Evolutionary conservation across 1,140 invertebrate species (phyloP).

Genomic region (Mamestra configurata): DNA sequence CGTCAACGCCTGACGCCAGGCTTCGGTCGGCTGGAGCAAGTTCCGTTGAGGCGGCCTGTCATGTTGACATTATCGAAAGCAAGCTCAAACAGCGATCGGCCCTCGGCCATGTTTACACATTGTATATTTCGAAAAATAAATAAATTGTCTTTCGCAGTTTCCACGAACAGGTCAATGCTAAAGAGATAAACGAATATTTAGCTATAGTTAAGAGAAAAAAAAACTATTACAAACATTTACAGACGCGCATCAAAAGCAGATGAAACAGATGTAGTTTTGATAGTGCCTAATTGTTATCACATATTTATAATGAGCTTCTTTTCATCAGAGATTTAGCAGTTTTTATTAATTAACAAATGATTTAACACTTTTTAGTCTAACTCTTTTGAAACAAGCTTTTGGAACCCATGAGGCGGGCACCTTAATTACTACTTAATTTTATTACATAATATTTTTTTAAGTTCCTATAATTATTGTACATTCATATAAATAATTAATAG

Average conservation of each 20-base stretch:
- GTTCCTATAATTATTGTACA: conserved; percentile 19
- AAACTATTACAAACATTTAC: conserved; percentile 8
- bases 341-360: conserved; percentile 4
- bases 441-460: background rate
- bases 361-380: background rate
- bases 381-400: background rate
- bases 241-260: background rate
- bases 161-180: conserved; percentile 59
- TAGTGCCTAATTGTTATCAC: background rate
- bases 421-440: conserved; percentile 5
- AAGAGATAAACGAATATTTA: conserved; percentile 41
- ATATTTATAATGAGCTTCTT: too few relatives aligned
- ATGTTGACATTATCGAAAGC: conserved; percentile 86
- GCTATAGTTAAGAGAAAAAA: conserved; percentile 21
- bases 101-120: conserved; percentile 66
- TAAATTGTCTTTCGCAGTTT: conserved; percentile 74
- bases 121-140: conserved; percentile 78
- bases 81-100: conserved; percentile 78
- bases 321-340: background rate
- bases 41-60: conserved; percentile 70
- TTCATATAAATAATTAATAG: conserved; percentile 45
- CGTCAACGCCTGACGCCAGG: background rate
- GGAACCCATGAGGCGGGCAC: background rate
- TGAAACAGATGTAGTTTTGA: background rate
- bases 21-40: conserved; percentile 63